Conservation (phyloP, 2,113 vertebrate species). For the Pluvialis apricaria region DNA sequence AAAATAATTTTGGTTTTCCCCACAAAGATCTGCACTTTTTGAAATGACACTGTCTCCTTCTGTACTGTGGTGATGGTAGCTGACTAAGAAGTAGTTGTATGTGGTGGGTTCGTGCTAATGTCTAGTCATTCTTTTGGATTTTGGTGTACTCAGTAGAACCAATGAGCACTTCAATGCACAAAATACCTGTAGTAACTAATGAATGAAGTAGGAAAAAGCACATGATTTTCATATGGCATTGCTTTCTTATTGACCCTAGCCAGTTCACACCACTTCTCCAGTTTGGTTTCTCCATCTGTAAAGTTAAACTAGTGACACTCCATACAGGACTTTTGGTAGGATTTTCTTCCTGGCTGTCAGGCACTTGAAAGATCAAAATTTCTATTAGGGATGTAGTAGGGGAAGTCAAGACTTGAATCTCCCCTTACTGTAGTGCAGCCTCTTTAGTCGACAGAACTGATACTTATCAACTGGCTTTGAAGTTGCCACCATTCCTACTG, state of each 20-base stretch:
- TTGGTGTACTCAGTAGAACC: neutral
- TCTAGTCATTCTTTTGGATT: neutral
- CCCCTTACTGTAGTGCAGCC: neutral
- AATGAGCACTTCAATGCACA: neutral
- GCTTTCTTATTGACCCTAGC: neutral
- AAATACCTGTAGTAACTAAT: neutral
- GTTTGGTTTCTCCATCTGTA: neutral
- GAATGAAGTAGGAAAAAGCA: neutral
- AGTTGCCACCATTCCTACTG: neutral
- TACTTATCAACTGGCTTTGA: neutral
- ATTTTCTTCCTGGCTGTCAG: neutral
- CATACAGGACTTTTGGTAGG: neutral
- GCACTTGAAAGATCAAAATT: neutral
- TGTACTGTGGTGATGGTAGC: neutral
- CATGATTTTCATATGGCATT: neutral
- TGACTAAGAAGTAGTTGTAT: neutral
- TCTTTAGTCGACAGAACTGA: neutral
- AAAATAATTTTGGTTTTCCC: neutral
- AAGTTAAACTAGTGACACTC: neutral
- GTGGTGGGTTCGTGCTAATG: neutral
- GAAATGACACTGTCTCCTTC: neutral
- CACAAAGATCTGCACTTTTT: neutral
- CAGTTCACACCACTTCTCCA: neutral
- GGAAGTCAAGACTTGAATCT: neutral
- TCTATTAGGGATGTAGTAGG: neutral